Conservation (phyloP, 2,113 vertebrate genomes). For the Oryzias curvinotus region DNA sequence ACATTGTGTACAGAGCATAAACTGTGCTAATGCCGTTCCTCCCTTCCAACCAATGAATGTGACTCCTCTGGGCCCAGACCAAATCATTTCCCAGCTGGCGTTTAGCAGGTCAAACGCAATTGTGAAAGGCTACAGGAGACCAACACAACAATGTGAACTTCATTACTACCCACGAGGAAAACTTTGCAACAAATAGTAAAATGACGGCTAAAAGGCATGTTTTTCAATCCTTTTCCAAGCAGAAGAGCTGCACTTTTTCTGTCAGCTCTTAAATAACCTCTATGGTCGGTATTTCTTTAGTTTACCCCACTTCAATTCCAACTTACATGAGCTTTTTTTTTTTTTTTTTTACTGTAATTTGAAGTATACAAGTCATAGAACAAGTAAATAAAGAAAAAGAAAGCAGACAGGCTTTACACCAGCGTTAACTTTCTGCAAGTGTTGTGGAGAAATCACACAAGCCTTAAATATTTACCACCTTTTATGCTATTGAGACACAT, state of each 20-base stretch:
- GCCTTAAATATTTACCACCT: conserved; percentile 66
- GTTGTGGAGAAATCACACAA: conserved; percentile 53
- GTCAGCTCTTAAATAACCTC: background rate
- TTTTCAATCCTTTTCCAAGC: background rate
- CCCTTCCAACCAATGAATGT: conserved; percentile 31
- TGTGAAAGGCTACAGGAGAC: conserved; percentile 2
- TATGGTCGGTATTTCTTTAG: too few species aligned
- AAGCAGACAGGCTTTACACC: background rate
- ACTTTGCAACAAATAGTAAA: background rate
- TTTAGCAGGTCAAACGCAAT: conserved; percentile 34
- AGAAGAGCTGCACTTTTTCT: background rate
- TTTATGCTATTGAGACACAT: conserved; percentile 60
- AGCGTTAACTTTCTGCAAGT: conserved; percentile 28
- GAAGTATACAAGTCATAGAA: too few species aligned
- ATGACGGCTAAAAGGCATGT: too few species aligned
- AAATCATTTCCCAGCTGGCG: conserved; percentile 27
- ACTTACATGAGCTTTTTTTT: too few species aligned
- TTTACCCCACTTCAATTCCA: too few species aligned
- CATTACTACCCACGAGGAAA: conserved; percentile 2
- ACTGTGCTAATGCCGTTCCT: conserved; percentile 43
- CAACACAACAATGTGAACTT: conserved; percentile 15
- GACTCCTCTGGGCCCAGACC: conserved; percentile 5
- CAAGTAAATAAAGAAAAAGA: too few species aligned
- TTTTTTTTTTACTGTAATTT: too few species aligned
- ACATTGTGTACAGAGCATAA: conserved; percentile 62